phyloP scores from a whole-genome alignment of 2,888 invertebrate species.

The Apotomis capreana region DNA sequence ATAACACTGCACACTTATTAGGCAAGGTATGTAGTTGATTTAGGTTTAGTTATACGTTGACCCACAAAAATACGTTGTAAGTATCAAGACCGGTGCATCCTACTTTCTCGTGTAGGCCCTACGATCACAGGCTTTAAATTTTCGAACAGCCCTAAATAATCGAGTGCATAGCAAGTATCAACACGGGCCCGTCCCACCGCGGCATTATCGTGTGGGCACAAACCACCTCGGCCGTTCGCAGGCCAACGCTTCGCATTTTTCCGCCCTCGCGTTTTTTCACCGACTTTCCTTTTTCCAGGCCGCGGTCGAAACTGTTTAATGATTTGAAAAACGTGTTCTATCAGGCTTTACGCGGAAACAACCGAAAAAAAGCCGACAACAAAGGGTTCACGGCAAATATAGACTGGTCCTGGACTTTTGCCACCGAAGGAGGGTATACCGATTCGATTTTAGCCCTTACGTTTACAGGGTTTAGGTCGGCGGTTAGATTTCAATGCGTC shows the following conservation, averaged over 20 bases:
- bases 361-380: conserved; percentile 81
- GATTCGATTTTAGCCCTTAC: conserved; percentile 56
- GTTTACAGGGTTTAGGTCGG: conserved; percentile 41
- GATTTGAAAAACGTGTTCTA: conserved; percentile 84
- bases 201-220: conserved; percentile 68
- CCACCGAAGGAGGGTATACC: conserved; percentile 44
- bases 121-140: not conserved
- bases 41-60: too few relatives aligned
- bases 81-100: not conserved
- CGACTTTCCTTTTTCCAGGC: conserved; percentile 68
- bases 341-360: conserved; percentile 82
- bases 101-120: not conserved
- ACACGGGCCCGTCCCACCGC: conserved; percentile 50
- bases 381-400: conserved; percentile 82
- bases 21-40: too few relatives aligned
- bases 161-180: conserved; percentile 46
- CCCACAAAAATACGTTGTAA: too few relatives aligned
- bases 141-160: not conserved
- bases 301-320: conserved; percentile 82
- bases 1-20: too few relatives aligned
- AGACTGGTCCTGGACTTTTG: conserved; percentile 65
- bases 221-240: conserved; percentile 64
- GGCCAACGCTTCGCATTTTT: conserved; percentile 64
- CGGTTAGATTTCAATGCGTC: conserved; percentile 46
- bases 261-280: conserved; percentile 61